Base-by-base conservation (phyloP, 2,888 invertebrate species). In the Drosophila algonquin region DNA sequence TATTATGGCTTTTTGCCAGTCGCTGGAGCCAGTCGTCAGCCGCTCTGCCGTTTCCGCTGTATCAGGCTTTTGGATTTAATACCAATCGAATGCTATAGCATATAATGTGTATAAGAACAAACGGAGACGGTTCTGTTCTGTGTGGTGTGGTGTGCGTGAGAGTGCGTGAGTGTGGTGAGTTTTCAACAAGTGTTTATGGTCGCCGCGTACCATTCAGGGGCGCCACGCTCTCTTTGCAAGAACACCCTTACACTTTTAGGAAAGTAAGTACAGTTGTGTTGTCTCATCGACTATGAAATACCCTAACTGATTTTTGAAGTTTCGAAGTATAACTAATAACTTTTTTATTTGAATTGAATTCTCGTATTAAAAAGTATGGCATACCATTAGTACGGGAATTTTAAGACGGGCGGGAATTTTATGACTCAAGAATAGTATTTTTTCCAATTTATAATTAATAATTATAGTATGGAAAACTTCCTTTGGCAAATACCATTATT, bases 131-230 rank as follows among this genome's bases (percentile, higher is more conserved):
- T 35, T 59, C 70, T 46, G 51, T 44, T 59, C 70, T 46, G 35
- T 50, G 56, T 30, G 55, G 3, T 21, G 21, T 21, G 21, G 2
- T 2, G 21, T 21, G 21, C 21, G 24, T 24, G 24, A 18, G 63
- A 14, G 57, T 50, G 73, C 58, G 73, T 73, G 69, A 80, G 79
- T 73, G 89, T 89, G 83, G 83, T 83, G 89, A 80, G 84, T 88
- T 83, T 75, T 54, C 81, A 87, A 86, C 87, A 86, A 88, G 89
- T 83, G 82, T 84, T 75, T 75, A 71, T 63, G 61, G 62, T 16
- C 57, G 64, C 68, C 64, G 71, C 75, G 72, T 54, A 73, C 76
- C 75, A 67, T 73, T 75, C 62, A 47, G 4, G 4, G 35, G 24
- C 21, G 64, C 40, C 24, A 45, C 27, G 27, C 64, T 63, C 73